Evolutionary conservation across 2,797 vertebrate species (phyloP), one percentile per base, ranked within the genome.

Genomic region (Notoglanidium macrostoma): DNA sequence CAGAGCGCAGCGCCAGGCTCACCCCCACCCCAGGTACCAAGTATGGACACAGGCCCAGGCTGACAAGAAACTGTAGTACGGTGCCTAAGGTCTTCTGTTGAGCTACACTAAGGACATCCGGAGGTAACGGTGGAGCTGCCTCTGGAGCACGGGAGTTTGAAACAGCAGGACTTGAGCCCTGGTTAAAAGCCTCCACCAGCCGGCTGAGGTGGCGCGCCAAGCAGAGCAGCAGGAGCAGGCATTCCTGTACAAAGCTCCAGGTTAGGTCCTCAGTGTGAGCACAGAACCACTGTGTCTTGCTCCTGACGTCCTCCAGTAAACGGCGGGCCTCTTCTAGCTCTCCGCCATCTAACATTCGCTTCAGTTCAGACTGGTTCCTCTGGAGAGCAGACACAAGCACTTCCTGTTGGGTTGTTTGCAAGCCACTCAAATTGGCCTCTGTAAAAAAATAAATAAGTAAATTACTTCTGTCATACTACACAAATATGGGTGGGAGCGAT

Each of bases 41-140:
- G 89, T 97, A 97, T 0, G 98, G 97, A 57, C 96, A 97, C 81
- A 99, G 91, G 5, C 97, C 97, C 83, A 99, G 91, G 7, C 94
- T 97, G 55, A 98, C 94, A 1, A 97, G 95, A 86, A 98, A 97
- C 93, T 98, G 97, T 83, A 98, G 91, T 14, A 91, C 94, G 0
- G 94, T 90, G 51, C 92, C 92, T 0, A 99, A 91, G 0, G 93
- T 95, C 90, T 95, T 97, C 93, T 97, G 96, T 91, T 99, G 97
- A 12, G 90, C 87, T 68, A 98, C 89, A 12, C 97, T 97, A 15
- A 99, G 96, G 0, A 97, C 95, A 32, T 99, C 98, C 0, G 98
- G 97, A n/a, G 96, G 93, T 59, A 97, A 92, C 11, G 95, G 92
- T 1, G 97, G 97, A 0, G 96, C 97, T 2, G 91, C 91, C 84